Percentiles rank a stretch among this genome's conserved stretches.
Evolutionary conservation across 2,113 vertebrate genomes (phyloP).

Genomic region (Zapornia atra): DNA sequence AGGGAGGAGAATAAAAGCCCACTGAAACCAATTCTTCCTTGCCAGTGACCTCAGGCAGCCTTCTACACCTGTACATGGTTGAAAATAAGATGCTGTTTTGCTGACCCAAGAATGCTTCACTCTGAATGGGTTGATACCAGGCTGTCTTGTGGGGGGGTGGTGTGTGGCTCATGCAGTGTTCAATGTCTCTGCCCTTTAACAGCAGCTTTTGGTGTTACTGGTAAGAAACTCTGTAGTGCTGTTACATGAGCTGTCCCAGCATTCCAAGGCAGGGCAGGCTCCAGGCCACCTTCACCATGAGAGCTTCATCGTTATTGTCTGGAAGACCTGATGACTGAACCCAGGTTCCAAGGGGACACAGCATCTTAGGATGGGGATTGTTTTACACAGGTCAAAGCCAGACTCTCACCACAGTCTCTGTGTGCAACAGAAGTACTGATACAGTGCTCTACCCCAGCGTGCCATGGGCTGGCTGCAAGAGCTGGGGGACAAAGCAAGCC

Average conservation of each 20-base stretch:
- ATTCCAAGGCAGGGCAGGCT: not conserved
- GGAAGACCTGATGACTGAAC: not conserved
- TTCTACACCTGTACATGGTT: not conserved
- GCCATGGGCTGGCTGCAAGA: not conserved
- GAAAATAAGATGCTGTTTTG: not conserved
- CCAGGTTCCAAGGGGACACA: not conserved
- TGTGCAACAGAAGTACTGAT: not conserved
- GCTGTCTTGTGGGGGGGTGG: fast-evolving
- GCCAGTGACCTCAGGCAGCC: slow-evolving; percentile 41
- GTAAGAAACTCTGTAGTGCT: not conserved
- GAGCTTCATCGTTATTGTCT: not conserved
- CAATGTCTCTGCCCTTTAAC: not conserved
- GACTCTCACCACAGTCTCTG: not conserved
- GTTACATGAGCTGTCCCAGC: not conserved
- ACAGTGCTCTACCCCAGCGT: fast-evolving
- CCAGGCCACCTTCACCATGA: fast-evolving
- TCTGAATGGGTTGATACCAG: fast-evolving
- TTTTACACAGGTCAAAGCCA: not conserved
- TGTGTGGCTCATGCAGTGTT: not conserved
- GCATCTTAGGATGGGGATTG: not conserved
- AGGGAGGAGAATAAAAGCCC: slow-evolving; percentile 36
- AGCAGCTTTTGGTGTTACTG: not conserved
- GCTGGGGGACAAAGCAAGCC: not conserved
- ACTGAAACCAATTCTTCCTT: slow-evolving; percentile 51
- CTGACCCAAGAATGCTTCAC: not conserved